Evolutionary conservation across 2,797 vertebrate species (phyloP).

Genomic region (Xenopus petersii): DNA sequence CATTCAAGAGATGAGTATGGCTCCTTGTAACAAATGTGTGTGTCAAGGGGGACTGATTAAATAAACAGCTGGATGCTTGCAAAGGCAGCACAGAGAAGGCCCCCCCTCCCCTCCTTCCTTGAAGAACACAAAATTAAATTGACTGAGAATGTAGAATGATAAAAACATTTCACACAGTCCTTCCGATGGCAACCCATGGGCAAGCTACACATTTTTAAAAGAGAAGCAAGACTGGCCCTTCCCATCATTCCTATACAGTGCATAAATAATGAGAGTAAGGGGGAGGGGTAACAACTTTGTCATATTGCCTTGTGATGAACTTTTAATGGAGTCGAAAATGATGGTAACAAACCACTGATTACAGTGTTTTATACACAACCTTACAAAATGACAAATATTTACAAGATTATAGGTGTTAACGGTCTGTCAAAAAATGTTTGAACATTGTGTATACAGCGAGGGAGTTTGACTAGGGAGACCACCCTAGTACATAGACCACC

Average conservation of each 20-base stretch:
- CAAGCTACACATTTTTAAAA: constrained; percentile 73
- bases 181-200: constrained; percentile 67
- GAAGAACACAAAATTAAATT: constrained; percentile 71
- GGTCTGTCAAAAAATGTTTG: constrained; percentile 80
- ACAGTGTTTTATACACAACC: constrained; percentile 78
- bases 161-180: constrained; percentile 70
- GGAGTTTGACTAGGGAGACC: constrained; percentile 71
- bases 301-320: constrained; percentile 54
- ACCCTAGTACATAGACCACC: constrained; percentile 74
- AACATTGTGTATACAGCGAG: constrained; percentile 78
- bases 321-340: constrained; percentile 76
- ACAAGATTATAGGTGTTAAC: constrained; percentile 83
- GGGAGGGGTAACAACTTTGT: no score
- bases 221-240: constrained; percentile 71
- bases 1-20: constrained; percentile 53
- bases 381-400: constrained; percentile 81
- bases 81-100: constrained; percentile 59
- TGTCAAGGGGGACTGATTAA: constrained; percentile 64
- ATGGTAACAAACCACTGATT: constrained; percentile 76
- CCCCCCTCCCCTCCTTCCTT: constrained; percentile 32
- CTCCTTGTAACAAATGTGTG: constrained; percentile 62
- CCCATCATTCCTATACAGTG: constrained; percentile 56
- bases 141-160: constrained; percentile 72
- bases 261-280: no score
- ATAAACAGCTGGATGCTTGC: constrained; percentile 65